phyloP scores from a whole-genome alignment of 2,888 invertebrate genomes.

The Steinernema scapterisci region DNA sequence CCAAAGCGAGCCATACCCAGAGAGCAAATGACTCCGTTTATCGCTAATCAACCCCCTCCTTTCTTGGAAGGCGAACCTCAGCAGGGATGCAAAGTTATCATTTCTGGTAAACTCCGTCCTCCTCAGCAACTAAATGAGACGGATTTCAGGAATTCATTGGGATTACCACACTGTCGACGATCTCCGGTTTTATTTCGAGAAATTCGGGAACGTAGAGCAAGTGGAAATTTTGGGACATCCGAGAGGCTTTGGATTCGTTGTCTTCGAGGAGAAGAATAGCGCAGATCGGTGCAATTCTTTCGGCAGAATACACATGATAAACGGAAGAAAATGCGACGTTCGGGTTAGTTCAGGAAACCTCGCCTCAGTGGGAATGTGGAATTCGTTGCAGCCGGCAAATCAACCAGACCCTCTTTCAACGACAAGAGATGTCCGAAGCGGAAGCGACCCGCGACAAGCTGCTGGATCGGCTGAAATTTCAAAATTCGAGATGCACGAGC shows the following conservation, averaged over 20 bases:
- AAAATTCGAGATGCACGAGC: neutral
- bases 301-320: slow-evolving; percentile 14
- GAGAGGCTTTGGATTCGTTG: slow-evolving; percentile 64
- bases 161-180: slow-evolving; percentile 64
- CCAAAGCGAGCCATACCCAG: slow-evolving; percentile 67
- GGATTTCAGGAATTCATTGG: slow-evolving; percentile 49
- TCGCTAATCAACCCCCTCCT: slow-evolving; percentile 55
- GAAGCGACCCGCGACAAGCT: neutral
- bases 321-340: slow-evolving; percentile 7
- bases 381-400: neutral
- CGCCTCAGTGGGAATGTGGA: no score
- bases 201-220: slow-evolving; percentile 64
- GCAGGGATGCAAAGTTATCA: slow-evolving; percentile 59
- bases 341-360: neutral
- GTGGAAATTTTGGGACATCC: slow-evolving; percentile 66
- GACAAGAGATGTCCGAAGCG: neutral
- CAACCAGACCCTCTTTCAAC: neutral
- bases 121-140: neutral
- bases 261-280: slow-evolving; percentile 59
- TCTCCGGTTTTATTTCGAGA: slow-evolving; percentile 61
- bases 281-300: slow-evolving; percentile 44
- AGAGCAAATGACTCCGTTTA: slow-evolving; percentile 65
- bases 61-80: slow-evolving; percentile 62
- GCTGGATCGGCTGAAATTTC: neutral
- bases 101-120: slow-evolving; percentile 45